Conservation (phyloP, 2,113 vertebrate species). For the Cacatua alba region DNA sequence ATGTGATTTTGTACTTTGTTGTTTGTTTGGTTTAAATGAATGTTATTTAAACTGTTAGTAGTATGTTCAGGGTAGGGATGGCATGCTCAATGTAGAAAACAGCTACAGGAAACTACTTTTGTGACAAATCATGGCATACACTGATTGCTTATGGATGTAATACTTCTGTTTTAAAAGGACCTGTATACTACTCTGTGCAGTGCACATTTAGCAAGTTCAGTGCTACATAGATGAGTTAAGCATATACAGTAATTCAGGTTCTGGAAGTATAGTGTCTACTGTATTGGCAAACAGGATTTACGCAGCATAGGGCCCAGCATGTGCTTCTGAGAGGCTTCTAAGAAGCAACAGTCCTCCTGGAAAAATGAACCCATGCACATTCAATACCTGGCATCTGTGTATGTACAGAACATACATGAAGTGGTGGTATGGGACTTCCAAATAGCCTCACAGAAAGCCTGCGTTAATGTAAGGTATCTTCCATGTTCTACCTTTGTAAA, state of each 20-base stretch:
- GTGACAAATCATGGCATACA: not conserved
- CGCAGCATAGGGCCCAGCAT: not conserved
- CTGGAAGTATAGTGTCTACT: too few species aligned
- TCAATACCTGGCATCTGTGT: not conserved
- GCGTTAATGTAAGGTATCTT: not conserved
- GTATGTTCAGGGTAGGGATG: fast-evolving
- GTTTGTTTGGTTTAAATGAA: not conserved
- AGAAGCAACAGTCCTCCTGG: not conserved
- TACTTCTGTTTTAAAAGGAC: not conserved
- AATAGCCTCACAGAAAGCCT: not conserved
- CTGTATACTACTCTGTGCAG: not conserved
- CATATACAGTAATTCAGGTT: not conserved
- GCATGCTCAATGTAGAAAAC: not conserved
- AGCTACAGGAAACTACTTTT: not conserved
- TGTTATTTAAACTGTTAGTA: not conserved
- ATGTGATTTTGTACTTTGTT: not conserved
- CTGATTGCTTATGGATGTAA: not conserved
- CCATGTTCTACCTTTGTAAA: not conserved
- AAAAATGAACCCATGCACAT: not conserved
- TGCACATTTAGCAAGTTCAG: not conserved
- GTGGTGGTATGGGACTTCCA: not conserved
- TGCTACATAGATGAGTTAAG: not conserved
- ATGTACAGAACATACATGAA: fast-evolving
- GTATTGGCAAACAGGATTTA: not conserved
- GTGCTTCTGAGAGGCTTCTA: not conserved